phyloP scores from a whole-genome alignment of 2,113 vertebrate genomes.

The Cnemophilus loriae region DNA sequence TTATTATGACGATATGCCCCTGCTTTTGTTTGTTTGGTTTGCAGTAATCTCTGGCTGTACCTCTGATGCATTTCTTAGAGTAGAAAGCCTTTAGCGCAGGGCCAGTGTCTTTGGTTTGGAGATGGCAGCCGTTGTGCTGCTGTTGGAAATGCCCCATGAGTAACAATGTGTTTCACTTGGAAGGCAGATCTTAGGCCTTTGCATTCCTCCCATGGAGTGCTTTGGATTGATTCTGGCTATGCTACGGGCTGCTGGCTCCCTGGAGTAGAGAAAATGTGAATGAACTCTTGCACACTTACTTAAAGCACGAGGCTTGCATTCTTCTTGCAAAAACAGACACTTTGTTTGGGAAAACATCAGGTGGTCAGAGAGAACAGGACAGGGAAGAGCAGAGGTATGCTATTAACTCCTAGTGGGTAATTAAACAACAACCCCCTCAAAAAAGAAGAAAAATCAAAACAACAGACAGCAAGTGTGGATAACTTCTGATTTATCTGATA shows the following conservation, averaged over 20 bases:
- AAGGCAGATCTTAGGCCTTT: constrained; percentile 17
- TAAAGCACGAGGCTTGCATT: neutral
- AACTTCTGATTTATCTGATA: neutral
- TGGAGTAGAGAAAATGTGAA: neutral
- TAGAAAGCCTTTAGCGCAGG: neutral
- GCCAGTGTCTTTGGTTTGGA: neutral
- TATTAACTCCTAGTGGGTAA: neutral
- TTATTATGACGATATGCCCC: neutral
- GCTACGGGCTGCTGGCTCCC: neutral
- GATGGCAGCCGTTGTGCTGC: neutral
- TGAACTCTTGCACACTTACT: neutral
- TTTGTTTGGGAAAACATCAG: neutral
- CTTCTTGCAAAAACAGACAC: neutral
- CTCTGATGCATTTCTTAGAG: neutral
- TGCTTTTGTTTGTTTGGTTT: neutral
- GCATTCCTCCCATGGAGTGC: neutral
- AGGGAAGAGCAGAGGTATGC: neutral
- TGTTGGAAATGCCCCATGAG: neutral
- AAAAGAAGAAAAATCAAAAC: neutral
- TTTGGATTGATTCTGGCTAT: neutral
- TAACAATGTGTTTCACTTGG: neutral
- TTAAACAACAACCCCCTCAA: neutral
- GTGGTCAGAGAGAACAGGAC: neutral
- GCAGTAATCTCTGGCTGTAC: neutral
- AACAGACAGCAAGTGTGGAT: neutral